Evolutionary conservation across 2,797 vertebrate genomes (phyloP), one percentile per base, ranked within the genome.

Genomic region (Kryptolebias ocellatus): DNA sequence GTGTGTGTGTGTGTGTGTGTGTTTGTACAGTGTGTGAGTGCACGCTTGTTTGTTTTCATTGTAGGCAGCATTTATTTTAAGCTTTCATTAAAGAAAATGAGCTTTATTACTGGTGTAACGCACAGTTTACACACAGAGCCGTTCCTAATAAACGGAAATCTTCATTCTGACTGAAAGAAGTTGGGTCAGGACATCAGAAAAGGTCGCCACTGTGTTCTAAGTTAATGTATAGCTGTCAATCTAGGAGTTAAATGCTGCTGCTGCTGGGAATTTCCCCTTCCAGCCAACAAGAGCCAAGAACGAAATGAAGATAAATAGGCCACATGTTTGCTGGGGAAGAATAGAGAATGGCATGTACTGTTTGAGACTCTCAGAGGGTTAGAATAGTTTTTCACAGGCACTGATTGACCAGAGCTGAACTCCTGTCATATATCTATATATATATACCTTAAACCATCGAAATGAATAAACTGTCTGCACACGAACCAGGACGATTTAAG

Each of bases 241-340:
- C 76, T 67, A n/a, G 50, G 71, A 78, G 67, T 79, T 58, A 49
- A 64, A 70, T 54, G 50, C 69, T 60, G 67, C 59, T 52, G 70
- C 61, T 70, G 58, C 80, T 88, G 89, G 86, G 91, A 91, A 93
- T 80, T 69, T 88, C 74, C 37, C 77, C 76, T 84, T 81, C 70
- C 66, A 78, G 85, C 83, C 88, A 92, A 83, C 80, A 89, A 78
- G 59, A 72, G 67, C 76, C 68, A 44, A 50, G 18, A 9, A 0
- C 61, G 82, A 64, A 72, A 72, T 46, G 60, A 60, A 86, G 89
- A 90, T 80, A 90, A 89, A 84, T 78, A 74, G 71, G 61, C 77
- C 87, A 83, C 75, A 83, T 88, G 86, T 84, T 81, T 49, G 47
- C 73, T 80, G 79, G 31, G 31, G 34, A 63, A 64, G 49, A 27